Evolutionary conservation across 2,113 vertebrate genomes (phyloP), one percentile per base, ranked within the genome.

Genomic region (Barnardius zonarius): DNA sequence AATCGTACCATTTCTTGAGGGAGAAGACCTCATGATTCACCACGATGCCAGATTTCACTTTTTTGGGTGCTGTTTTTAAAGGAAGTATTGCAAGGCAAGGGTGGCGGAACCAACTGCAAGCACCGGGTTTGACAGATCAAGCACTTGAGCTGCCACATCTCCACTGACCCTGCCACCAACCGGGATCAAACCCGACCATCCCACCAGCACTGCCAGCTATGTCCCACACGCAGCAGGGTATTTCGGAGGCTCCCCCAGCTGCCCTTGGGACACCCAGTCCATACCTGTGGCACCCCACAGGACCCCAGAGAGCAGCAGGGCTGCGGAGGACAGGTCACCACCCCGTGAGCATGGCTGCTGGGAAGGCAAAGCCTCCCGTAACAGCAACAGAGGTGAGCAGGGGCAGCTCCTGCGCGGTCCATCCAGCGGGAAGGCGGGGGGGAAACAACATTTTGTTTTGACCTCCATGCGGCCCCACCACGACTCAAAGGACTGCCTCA

Each of bases 131-230:
- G 2, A 33, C 23, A 76, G 17, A 10, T 13, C 54, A 33, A 67
- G n/a, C 51, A 12, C 57, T 12, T 1, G 41, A 69, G 68, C 63
- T 68, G 66, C 52, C 2, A 0, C 57, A 85, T 35, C 41, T 28
- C 61, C 67, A 8, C 37, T 5, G 35, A 8, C 57, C 31, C 73
- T 10, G 37, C 9, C 51, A 18, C 1, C 23, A 1, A 4, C 52
- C 8, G 39, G 31, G 63, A 59, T 11, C 33, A 55, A 51, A 27
- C 20, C 25, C 17, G 19, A 24, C 14, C 4, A 7, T n/a, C 72
- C 68, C 57, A 41, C 23, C 49, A 2, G 0, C 4, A 0, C 3
- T 11, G 7, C n/a, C 41, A 33, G 41, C 35, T 44, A 6, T 1
- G 1, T 8, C 33, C 43, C 41, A 10, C 41, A 10, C 33, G 77